Evolutionary conservation across 2,888 invertebrate species (phyloP).

Genomic region (Pardosa pseudoannulata): DNA sequence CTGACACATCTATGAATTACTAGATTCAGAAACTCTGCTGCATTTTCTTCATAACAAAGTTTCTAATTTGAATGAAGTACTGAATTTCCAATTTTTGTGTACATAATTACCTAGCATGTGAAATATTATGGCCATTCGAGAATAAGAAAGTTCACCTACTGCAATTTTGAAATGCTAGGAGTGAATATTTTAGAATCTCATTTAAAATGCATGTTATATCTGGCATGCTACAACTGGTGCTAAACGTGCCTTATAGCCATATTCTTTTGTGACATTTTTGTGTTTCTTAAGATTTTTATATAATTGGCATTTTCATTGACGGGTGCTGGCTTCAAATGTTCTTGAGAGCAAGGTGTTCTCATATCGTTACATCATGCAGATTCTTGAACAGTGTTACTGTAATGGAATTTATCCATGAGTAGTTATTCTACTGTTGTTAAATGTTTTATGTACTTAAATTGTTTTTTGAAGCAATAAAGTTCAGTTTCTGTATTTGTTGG

Average conservation of each 20-base stretch:
- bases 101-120: background rate
- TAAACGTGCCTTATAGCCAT: constrained; percentile 60
- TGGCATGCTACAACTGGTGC: constrained; percentile 40
- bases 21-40: too few relatives aligned
- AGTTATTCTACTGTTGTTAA: constrained; percentile 67
- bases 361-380: constrained; percentile 40
- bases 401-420: constrained; percentile 54
- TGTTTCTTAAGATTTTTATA: constrained; percentile 46
- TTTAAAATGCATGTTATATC: constrained; percentile 34
- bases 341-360: constrained; percentile 55
- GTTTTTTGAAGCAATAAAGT: constrained; percentile 68
- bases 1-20: too few relatives aligned
- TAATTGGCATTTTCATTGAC: constrained; percentile 54
- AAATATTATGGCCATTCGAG: constrained; percentile 6
- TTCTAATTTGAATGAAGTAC: too few relatives aligned
- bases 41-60: too few relatives aligned
- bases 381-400: constrained; percentile 47
- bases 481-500: constrained; percentile 54
- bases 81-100: too few relatives aligned
- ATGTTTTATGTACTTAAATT: constrained; percentile 71
- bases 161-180: background rate
- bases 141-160: background rate
- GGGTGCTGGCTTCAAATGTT: constrained; percentile 59
- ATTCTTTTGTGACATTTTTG: constrained; percentile 51
- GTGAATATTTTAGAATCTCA: constrained; percentile 56